Evolutionary conservation across 2,797 vertebrate species (phyloP), one percentile per base, ranked within the genome.

Genomic region (Danio jaintianensis): DNA sequence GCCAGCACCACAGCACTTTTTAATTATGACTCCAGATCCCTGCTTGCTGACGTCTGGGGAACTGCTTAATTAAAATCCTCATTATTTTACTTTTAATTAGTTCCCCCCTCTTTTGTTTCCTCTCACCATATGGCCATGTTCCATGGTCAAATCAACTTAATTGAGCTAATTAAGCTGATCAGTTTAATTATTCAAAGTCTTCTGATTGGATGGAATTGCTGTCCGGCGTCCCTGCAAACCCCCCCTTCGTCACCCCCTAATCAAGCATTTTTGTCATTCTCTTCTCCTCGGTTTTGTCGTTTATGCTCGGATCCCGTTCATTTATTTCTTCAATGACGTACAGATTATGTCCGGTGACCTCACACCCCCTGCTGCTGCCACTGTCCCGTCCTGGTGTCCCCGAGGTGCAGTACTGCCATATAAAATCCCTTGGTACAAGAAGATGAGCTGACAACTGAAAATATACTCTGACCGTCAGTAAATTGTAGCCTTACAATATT

Each of bases 81-180:
- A 94, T 95, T 94, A 95, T 95, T 95, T 94, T 94, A 93, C 92
- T 94, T 95, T 94, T 94, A 94, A 95, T 95, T 94, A 94, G 93
- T 93, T 93, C 93, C 92, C 94, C 93, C 93, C 93, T 94, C 92
- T 93, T 93, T 94, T 93, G 92, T 94, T 94, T 94, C 92, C 91
- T 92, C 90, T 89, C 89, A 87, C 94, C 94, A 94, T 95, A 95
- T 95, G 94, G 93, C 94, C 88, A 82, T 93, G 93, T 94, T 94
- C 94, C 90, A 91, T 94, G 94, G 93, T 95, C 94, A 95, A 95
- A 96, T 95, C 93, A 94, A 94, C 92, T 91, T 96, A 95, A 95
- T 95, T 95, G 94, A 95, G 94, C 94, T 95, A 95, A 96, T 96
- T 96, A 95, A 95, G 92, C 90, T 92, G 92, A 94, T 96, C 94